Evolutionary conservation across 2,888 invertebrate genomes (phyloP).

Genomic region (Drosophila borealis): DNA sequence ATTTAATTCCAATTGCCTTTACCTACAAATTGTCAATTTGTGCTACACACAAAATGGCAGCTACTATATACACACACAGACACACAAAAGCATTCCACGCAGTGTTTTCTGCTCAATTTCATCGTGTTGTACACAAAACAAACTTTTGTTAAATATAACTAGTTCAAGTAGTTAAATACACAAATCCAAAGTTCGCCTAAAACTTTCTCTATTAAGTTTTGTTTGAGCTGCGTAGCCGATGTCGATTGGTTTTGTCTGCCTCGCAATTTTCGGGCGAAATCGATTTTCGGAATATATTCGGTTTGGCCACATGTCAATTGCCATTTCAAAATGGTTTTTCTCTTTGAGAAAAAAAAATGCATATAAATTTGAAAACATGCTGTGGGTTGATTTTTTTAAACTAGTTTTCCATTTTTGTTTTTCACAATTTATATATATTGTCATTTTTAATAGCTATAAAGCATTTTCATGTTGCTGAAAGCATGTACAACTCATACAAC

Average conservation of each 20-base stretch:
- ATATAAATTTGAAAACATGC: conserved; percentile 31
- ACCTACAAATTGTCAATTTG: conserved; percentile 76
- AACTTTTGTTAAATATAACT: conserved; percentile 9
- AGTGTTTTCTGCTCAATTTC: conserved; percentile 41
- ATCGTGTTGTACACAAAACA: not conserved
- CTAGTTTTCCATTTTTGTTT: conserved; percentile 9
- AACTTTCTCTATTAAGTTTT: conserved; percentile 8
- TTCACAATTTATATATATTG: conserved; percentile 63
- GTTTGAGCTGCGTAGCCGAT: not conserved
- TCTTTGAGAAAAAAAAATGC: conserved; percentile 3
- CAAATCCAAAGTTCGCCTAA: not conserved
- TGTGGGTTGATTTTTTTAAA: conserved; percentile 6
- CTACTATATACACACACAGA: conserved; percentile 35
- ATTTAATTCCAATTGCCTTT: conserved; percentile 77
- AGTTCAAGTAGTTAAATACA: conserved; percentile 17
- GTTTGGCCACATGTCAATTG: conserved; percentile 47
- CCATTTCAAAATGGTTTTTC: conserved; percentile 39
- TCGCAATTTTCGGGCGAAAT: conserved; percentile 15
- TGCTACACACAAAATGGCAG: conserved; percentile 46
- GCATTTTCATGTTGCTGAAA: conserved; percentile 76
- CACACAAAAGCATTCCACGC: conserved; percentile 32
- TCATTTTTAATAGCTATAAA: conserved; percentile 73
- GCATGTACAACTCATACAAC: conserved; percentile 39
- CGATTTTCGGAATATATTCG: conserved; percentile 35
- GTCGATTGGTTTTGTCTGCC: not conserved